Evolutionary conservation across 2,888 invertebrate genomes (phyloP), one percentile per base, ranked within the genome.

Genomic region (Abscondita cerata): DNA sequence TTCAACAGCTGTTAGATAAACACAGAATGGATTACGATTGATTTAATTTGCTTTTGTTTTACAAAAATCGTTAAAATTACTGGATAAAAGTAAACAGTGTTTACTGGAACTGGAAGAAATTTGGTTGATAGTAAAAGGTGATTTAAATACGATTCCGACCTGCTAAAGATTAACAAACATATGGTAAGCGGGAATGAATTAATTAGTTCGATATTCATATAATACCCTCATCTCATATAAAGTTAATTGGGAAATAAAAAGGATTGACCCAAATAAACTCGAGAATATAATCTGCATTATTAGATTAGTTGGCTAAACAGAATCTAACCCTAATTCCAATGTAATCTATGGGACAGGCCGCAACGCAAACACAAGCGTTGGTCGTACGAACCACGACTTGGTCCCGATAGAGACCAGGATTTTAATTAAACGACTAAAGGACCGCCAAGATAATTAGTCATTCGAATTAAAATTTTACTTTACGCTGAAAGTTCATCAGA

Each of bases 311-410:
- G 64, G 53, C 64, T 68, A 64, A 71, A 65, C 65, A 64, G 68
- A 66, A 68, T 68, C 68, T 68, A 69, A 71, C n/a, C 66, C 68
- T 71, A 70, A 71, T 71, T 71, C 67, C 66, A 62, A 68, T 70
- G 66, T 70, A 71, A 71, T 70, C 70, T 69, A 70, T 68, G 65
- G 67, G 64, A 67, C 66, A 66, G 67, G 67, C 70, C 68, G 59
- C 67, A 66, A 55, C 55, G 62, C 61, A 65, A 65, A 65, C 65
- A 67, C 64, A 56, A 64, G 63, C 58, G 52, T 53, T 57, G 59
- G 59, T 62, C 59, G 62, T 40, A 61, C 62, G 59, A 66, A 52
- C 56, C 63, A 55, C 64, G 61, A 62, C 66, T 59, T 58, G 51
- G 59, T 52, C 52, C 57, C 52, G 64, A 62, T 65, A 52, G 58